Evolutionary conservation across 2,113 vertebrate genomes (phyloP).

Genomic region (Lepisosteus oculatus): DNA sequence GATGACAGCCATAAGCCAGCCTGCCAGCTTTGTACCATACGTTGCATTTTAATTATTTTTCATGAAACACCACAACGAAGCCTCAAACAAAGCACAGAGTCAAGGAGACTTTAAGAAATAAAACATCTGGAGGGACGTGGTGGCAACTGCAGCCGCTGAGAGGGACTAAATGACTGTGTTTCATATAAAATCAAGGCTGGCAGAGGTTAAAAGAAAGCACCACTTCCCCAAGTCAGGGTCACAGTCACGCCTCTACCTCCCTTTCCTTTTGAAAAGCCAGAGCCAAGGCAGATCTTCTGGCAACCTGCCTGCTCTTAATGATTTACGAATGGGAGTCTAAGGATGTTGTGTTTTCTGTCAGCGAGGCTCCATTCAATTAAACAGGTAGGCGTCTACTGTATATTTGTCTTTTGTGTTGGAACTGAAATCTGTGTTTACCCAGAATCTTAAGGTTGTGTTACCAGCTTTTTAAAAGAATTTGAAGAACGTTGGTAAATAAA

Average conservation of each 20-base stretch:
- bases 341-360: too few species aligned
- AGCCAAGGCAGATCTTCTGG: background rate
- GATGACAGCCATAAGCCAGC: too few species aligned
- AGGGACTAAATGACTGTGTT: background rate
- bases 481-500: too few species aligned
- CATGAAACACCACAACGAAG: too few species aligned
- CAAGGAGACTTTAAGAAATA: background rate
- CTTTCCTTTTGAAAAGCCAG: background rate
- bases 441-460: too few species aligned
- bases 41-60: too few species aligned
- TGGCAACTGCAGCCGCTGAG: background rate
- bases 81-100: background rate
- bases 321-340: background rate
- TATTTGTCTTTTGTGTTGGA: background rate
- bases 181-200: background rate
- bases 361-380: too few species aligned
- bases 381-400: background rate
- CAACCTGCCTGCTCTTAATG: background rate
- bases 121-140: background rate
- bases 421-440: too few species aligned
- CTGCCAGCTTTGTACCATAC: too few species aligned
- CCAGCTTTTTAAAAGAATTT: too few species aligned
- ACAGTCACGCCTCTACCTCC: background rate
- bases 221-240: background rate
- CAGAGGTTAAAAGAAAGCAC: background rate